Percentiles rank a stretch among this genome's conserved stretches.
phyloP scores from a whole-genome alignment of 2,888 invertebrate genomes.

The Clitarchus hookeri region DNA sequence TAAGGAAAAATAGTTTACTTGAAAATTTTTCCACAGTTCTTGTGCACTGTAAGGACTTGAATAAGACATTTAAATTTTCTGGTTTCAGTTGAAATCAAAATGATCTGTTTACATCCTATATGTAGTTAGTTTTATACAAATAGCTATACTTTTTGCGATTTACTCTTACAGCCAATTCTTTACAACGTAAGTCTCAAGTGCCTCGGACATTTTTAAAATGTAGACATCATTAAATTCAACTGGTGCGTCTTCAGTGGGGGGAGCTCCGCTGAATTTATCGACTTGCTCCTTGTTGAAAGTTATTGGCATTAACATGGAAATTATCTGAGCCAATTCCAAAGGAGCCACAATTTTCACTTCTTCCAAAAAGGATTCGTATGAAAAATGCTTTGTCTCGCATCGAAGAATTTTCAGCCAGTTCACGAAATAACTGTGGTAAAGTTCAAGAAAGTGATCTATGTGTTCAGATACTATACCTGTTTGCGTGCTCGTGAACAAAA shows the following conservation, averaged over 20 bases:
- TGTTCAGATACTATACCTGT: conserved; percentile 55
- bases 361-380: conserved; percentile 54
- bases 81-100: too few relatives aligned
- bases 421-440: conserved; percentile 60
- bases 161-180: background rate
- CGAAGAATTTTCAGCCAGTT: conserved; percentile 53
- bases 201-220: background rate
- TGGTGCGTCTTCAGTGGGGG: background rate
- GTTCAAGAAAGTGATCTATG: conserved; percentile 57
- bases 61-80: too few relatives aligned
- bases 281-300: conserved; percentile 12
- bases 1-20: too few relatives aligned
- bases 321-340: conserved; percentile 56
- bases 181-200: background rate
- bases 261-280: background rate
- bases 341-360: conserved; percentile 56
- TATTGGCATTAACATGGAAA: conserved; percentile 41
- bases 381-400: conserved; percentile 51
- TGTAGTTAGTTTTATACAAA: too few relatives aligned
- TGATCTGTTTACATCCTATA: too few relatives aligned
- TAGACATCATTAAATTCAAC: background rate
- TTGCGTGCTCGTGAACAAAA: conserved; percentile 60
- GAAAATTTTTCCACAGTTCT: too few relatives aligned
- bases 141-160: too few relatives aligned
- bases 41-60: too few relatives aligned